These are phyloP conservation scores for Arctia plantaginis DNA, from an alignment of 2,888 invertebrate genomes.

Conservation along the genomic window DNA sequence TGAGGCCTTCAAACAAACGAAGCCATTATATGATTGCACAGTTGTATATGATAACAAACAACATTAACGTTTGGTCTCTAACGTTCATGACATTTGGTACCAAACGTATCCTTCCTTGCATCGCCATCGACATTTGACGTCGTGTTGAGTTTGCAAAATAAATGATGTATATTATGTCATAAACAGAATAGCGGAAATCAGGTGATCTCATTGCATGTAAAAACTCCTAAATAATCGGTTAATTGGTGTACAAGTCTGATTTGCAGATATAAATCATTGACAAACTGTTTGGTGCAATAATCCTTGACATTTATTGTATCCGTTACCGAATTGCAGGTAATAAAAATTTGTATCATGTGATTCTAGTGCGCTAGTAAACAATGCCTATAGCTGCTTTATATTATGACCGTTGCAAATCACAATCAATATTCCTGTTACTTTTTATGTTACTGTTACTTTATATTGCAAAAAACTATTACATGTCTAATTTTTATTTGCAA, in stretches of 20 bases:
- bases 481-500: background rate
- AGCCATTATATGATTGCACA: background rate
- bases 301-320: constrained; percentile 74
- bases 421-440: constrained; percentile 11
- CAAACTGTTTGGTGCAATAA: constrained; percentile 55
- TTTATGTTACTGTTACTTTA: no score
- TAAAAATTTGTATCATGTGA: constrained; percentile 63
- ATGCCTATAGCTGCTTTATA: constrained; percentile 24
- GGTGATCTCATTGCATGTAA: constrained; percentile 18
- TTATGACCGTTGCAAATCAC: constrained; percentile 20
- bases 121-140: background rate
- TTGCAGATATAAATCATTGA: constrained; percentile 37
- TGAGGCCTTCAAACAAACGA: constrained; percentile 6
- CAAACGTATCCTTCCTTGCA: background rate
- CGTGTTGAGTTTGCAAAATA: background rate
- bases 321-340: constrained; percentile 61
- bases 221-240: constrained; percentile 10
- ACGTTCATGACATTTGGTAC: background rate
- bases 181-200: constrained; percentile 17
- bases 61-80: background rate
- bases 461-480: background rate
- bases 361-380: constrained; percentile 37
- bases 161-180: constrained; percentile 4
- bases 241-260: constrained; percentile 23
- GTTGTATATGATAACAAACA: background rate